Evolutionary conservation across 2,797 vertebrate species (phyloP), one percentile per base, ranked within the genome.

Genomic region (Gymnothorax reevesii): DNA sequence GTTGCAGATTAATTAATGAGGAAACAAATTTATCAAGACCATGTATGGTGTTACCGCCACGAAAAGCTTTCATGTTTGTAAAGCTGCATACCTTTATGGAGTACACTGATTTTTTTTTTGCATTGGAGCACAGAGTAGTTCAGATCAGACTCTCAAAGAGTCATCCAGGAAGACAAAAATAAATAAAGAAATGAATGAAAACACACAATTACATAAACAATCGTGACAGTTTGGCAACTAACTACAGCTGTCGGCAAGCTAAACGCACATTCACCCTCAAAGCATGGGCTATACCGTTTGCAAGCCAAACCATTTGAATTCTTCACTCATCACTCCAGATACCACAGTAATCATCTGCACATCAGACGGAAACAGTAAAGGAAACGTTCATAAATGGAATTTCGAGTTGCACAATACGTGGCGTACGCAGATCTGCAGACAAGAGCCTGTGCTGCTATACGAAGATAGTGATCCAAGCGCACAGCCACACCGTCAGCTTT

Each of bases 271-370:
- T 88, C 73, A 27, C 80, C 55, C 17, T 71, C 59, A 73, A 64
- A 64, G 52, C 57, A n/a, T 59, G 73, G 60, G 52, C 66, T n/a
- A 86, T 73, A 79, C 80, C 54, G 54, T 89, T 88, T 87, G 85
- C 79, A 84, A 55, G 71, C 86, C 49, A 60, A 66, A 27, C 82
- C 80, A 17, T 84, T 83, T 57, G 57, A 64, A 42, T 77, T 27
- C 83, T 25, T 75, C 57, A 54, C 20, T 33, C 57, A 62, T 52
- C 75, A 75, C 82, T 52, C 52, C 27, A 59, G 77, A 79, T 64
- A 55, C 15, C 85, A 73, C 57, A 83, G 86, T 86, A 83, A 88
- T 85, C 71, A 85, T 84, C 25, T 75, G n/a, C 83, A 86, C 57
- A 27, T 69, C 64, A 66, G 77, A 55, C 55, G 54, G 66, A 83